These are phyloP conservation scores for Pseudochirops cupreus DNA, from an alignment of 2,797 vertebrate genomes.

Conservation along the genomic window DNA sequence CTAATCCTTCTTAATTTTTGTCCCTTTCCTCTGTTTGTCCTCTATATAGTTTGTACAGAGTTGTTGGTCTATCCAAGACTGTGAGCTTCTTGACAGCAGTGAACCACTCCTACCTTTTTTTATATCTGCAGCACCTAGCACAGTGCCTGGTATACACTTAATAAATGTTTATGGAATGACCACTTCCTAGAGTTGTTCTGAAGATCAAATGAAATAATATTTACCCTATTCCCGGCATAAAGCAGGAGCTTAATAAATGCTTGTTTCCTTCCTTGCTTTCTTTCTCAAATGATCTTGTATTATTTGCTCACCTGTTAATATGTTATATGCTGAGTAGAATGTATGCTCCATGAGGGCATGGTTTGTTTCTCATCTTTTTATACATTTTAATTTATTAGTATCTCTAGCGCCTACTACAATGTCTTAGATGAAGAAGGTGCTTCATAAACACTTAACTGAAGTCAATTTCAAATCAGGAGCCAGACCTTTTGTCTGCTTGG, in stretches of 20 bases:
- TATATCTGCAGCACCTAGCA: neutral
- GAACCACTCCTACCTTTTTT: neutral
- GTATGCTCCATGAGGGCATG: neutral
- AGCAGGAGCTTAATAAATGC: neutral
- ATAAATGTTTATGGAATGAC: neutral
- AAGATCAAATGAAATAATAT: neutral
- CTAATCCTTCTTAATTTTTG: neutral
- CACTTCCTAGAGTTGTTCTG: neutral
- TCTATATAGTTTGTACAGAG: neutral
- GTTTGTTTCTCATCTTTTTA: neutral
- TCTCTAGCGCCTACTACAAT: neutral
- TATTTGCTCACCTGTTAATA: neutral
- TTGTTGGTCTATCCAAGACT: neutral
- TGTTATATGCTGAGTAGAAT: neutral
- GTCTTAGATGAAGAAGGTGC: neutral
- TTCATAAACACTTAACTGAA: neutral
- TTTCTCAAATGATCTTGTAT: neutral
- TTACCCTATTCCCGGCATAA: neutral
- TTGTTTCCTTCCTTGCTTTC: neutral
- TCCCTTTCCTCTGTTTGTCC: neutral
- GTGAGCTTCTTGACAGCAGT: neutral
- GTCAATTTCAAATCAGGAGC: neutral
- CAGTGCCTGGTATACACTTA: neutral
- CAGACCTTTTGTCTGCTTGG: neutral
- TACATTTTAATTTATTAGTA: neutral